phyloP scores from a whole-genome alignment of 1,140 invertebrate species.

The Aleiodes sp. region DNA sequence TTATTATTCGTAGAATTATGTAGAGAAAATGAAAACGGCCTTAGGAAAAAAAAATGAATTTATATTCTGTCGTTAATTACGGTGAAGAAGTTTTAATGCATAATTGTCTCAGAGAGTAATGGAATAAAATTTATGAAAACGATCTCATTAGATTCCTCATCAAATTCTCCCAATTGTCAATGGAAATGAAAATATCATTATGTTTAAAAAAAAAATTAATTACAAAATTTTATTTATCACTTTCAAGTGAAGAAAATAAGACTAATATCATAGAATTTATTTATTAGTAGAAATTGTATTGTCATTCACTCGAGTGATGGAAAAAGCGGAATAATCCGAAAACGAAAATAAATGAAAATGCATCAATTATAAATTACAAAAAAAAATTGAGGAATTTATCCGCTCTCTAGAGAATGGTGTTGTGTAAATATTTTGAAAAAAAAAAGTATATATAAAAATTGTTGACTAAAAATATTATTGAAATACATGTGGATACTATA shows the following conservation, averaged over 20 bases:
- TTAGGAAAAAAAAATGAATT: no score
- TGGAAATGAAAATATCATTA: no score
- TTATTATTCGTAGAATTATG: no score
- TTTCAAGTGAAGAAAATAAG: not conserved
- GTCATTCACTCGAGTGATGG: constrained; percentile 1
- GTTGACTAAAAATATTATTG: constrained; percentile 58
- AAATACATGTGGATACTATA: constrained; percentile 62
- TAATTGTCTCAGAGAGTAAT: no score
- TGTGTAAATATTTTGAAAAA: constrained; percentile 50
- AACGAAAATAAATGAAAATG: not conserved
- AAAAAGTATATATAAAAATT: constrained; percentile 55
- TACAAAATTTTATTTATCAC: not conserved
- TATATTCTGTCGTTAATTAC: no score
- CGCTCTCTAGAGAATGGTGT: constrained; percentile 42
- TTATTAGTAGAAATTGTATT: constrained; percentile 7
- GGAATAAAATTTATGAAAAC: no score
- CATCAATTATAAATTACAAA: not conserved
- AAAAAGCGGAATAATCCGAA: not conserved
- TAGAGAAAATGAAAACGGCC: no score
- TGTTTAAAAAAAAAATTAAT: no score
- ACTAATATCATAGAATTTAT: constrained; percentile 11
- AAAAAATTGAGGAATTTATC: not conserved
- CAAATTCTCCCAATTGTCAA: no score
- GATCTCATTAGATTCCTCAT: no score
- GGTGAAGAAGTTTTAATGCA: no score